Evolutionary conservation across 2,797 vertebrate species (phyloP).

Genomic region (Cuculus canorus): DNA sequence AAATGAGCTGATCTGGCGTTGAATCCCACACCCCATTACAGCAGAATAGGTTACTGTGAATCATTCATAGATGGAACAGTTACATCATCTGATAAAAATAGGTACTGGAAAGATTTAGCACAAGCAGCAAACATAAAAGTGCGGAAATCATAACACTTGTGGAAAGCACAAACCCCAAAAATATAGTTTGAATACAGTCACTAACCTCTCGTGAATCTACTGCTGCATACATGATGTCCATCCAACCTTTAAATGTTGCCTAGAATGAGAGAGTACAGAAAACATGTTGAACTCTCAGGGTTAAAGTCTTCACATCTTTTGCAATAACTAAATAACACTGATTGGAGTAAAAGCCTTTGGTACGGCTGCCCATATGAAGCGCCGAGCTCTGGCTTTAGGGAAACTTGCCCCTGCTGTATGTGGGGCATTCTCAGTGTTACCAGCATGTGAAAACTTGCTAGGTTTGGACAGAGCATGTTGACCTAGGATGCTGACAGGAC

Average conservation of each 20-base stretch:
- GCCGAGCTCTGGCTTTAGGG: neutral
- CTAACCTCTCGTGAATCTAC: constrained; percentile 81
- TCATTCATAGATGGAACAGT: neutral
- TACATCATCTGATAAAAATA: neutral
- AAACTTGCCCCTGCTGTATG: neutral
- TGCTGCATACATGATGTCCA: constrained; percentile 82
- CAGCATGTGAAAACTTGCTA: neutral
- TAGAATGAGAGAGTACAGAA: constrained; percentile 33
- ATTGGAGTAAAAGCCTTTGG: neutral
- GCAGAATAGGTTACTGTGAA: neutral
- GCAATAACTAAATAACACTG: fast-evolving
- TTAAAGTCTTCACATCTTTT: neutral
- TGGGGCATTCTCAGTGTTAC: neutral
- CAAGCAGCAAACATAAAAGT: neutral
- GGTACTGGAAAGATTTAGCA: neutral
- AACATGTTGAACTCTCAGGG: neutral
- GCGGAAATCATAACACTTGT: neutral
- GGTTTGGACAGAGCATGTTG: neutral
- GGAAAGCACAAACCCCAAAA: neutral
- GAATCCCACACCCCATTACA: neutral
- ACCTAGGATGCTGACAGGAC: neutral
- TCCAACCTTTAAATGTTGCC: constrained; percentile 85
- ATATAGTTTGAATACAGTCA: neutral
- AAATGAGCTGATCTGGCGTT: neutral
- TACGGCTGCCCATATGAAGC: fast-evolving